These are phyloP conservation scores for Tubiluchus corallicola DNA, from an alignment of 2,888 invertebrate genomes.

Conservation along the genomic window DNA sequence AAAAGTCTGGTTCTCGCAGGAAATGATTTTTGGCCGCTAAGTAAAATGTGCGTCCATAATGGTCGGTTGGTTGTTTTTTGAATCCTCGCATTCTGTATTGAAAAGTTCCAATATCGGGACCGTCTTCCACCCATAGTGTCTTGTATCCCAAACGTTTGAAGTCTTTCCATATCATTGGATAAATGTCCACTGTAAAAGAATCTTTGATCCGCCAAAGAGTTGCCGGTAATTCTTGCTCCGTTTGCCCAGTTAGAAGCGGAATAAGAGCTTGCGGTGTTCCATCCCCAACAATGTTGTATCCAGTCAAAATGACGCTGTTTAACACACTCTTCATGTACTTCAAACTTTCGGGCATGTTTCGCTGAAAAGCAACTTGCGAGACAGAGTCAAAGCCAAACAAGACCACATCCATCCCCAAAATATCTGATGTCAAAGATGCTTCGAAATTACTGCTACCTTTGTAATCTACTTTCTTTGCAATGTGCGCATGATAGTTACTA, in stretches of 20 bases:
- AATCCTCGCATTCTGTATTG: conserved; percentile 78
- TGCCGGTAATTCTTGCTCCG: conserved; percentile 68
- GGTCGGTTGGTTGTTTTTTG: conserved; percentile 59
- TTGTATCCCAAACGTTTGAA: conserved; percentile 35
- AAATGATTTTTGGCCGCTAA: conserved; percentile 42
- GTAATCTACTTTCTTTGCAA: no score
- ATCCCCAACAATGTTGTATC: conserved; percentile 32
- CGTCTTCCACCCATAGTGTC: conserved; percentile 47
- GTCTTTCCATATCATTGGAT: conserved; percentile 70
- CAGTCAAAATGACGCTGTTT: conserved; percentile 44
- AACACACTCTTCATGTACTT: conserved; percentile 43
- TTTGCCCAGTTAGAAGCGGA: conserved; percentile 58
- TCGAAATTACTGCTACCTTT: background rate
- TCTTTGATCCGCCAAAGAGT: conserved; percentile 45
- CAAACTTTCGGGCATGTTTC: conserved; percentile 56
- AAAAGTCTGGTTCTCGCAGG: conserved; percentile 37
- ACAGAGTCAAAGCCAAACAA: conserved; percentile 78
- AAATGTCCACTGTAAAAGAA: conserved; percentile 47
- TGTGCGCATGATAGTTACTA: conserved; percentile 1
- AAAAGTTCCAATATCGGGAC: conserved; percentile 63
- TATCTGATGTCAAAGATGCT: conserved; percentile 30
- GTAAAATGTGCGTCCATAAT: conserved; percentile 66
- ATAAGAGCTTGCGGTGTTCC: conserved; percentile 45
- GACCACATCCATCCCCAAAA: conserved; percentile 46
- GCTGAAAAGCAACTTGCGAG: conserved; percentile 56